Base-by-base conservation (phyloP, 2,888 invertebrate species). In the Drosophila eohydei region DNA sequence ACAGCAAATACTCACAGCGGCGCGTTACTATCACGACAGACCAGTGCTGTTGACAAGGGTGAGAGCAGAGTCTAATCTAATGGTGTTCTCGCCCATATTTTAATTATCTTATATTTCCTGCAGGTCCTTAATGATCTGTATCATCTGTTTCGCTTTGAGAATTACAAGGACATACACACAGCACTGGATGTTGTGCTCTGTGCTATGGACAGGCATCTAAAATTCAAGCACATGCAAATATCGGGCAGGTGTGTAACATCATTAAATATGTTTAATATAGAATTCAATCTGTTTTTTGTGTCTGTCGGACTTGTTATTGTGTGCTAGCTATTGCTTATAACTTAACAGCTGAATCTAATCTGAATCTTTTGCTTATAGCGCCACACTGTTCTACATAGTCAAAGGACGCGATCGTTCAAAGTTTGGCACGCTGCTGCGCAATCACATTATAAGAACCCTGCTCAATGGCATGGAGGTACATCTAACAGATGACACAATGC, bases 331-430 rank as follows among this genome's bases (percentile, higher is more conserved):
- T 30, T 4, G 4, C 3, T 28, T n/a, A 28, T 30, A 28, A n/a
- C n/a, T n/a, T 4, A 48, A n/a, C n/a, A n/a, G 0, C 3, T 50
- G 1, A 32, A 21, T 52, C 14, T 52, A 36, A 36, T 52, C 8
- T 14, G 8, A 34, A 14, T 36, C 26, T 52, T 11, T 40, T 12
- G 5, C 1, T 9, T 43, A 3, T 93, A 98, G 98, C 93, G 98
- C 98, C 5, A 97, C 97, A 7, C 93, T 99, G 67, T 98, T 98
- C 93, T 98, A 98, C 93, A 97, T 99, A 82, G 97, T 98, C 3
- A 98, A 98, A 93, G 96, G 97, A 46, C 96, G 96, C 77, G 96
- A 97, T 87, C 96, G 95, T 80, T 94, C 94, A 7, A 94, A 95
- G 78, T 94, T 97, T 76, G 96, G 96, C 34, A 94, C 95, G 16